Conservation (phyloP, 2,113 vertebrate genomes). For the Nanorana parkeri region DNA sequence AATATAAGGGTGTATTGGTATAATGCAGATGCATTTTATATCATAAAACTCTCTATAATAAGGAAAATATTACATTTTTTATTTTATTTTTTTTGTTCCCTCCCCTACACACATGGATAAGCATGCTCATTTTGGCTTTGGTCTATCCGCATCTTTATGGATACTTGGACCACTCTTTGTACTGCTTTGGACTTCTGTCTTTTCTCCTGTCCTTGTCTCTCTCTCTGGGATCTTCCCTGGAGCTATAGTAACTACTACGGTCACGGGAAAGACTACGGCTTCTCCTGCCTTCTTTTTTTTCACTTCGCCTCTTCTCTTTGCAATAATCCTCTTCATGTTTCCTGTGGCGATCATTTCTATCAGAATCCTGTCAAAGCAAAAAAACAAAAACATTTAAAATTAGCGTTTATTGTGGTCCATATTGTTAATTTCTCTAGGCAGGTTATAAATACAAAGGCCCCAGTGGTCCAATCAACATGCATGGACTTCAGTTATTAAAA, state of each 20-base stretch:
- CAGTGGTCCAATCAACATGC: too few relatives aligned
- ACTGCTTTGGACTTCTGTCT: constrained; percentile 35
- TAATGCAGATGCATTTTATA: too few relatives aligned
- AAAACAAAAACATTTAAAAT: not conserved
- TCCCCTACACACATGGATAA: too few relatives aligned
- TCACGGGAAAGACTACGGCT: constrained; percentile 24
- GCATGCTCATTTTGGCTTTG: not conserved
- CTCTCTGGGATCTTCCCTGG: constrained; percentile 23
- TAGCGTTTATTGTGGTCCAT: too few relatives aligned
- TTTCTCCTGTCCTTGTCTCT: constrained; percentile 15
- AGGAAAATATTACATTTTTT: too few relatives aligned
- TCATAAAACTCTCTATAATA: too few relatives aligned
- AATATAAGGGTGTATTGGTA: too few relatives aligned
- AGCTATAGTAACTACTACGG: constrained; percentile 11
- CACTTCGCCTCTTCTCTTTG: constrained; percentile 22
- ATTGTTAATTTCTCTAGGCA: too few relatives aligned
- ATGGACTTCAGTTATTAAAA: too few relatives aligned
- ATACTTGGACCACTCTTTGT: constrained; percentile 16
- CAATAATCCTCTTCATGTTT: constrained; percentile 37
- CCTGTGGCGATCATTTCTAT: constrained; percentile 1
- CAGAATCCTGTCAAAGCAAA: constrained; percentile 1
- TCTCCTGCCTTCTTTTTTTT: constrained; percentile 18
- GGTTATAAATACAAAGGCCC: too few relatives aligned
- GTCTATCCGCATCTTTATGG: constrained; percentile 2
- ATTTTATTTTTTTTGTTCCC: too few relatives aligned